Conservation (phyloP, 2,797 vertebrate genomes). For the Catostomus latipinnis region DNA sequence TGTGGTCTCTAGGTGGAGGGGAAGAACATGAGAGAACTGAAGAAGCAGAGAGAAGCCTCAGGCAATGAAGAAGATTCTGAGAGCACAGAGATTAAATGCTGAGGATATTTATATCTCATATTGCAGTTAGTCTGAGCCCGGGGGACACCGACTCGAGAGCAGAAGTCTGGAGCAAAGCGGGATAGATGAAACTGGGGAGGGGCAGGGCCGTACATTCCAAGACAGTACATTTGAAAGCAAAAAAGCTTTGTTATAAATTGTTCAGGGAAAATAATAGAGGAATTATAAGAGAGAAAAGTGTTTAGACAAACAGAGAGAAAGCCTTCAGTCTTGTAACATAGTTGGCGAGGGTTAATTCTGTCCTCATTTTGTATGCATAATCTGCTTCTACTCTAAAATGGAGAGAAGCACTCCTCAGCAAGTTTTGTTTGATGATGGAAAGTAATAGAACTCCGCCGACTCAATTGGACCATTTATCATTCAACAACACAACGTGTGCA, state of each 20-base stretch:
- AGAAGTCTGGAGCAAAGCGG: not conserved
- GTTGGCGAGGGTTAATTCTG: constrained; percentile 24
- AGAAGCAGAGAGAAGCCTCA: constrained; percentile 28
- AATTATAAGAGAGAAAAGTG: constrained; percentile 3
- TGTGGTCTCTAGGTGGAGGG: constrained; percentile 8
- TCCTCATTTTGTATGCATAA: constrained; percentile 44
- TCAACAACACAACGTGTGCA: constrained; percentile 20
- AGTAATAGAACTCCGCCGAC: constrained; percentile 30
- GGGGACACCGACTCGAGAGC: constrained; percentile 26
- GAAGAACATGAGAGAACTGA: constrained; percentile 12
- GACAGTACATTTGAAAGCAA: constrained; percentile 6
- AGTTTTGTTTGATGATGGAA: constrained; percentile 40
- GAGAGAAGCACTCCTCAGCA: constrained; percentile 38
- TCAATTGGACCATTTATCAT: constrained; percentile 39
- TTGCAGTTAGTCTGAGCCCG: constrained; percentile 37
- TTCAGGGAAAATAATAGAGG: constrained; percentile 12
- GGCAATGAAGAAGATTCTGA: constrained; percentile 26
- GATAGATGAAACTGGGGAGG: constrained; percentile 8
- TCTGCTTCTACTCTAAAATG: constrained; percentile 32
- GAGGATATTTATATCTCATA: constrained; percentile 52
- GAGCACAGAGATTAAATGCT: constrained; percentile 45
- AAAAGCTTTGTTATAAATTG: constrained; percentile 22
- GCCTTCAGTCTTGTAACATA: constrained; percentile 3
- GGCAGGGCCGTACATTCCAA: not conserved
- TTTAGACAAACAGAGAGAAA: constrained; percentile 13